Base-by-base conservation (phyloP, 1,140 invertebrate genomes). In the Bombyx mandarina region DNA sequence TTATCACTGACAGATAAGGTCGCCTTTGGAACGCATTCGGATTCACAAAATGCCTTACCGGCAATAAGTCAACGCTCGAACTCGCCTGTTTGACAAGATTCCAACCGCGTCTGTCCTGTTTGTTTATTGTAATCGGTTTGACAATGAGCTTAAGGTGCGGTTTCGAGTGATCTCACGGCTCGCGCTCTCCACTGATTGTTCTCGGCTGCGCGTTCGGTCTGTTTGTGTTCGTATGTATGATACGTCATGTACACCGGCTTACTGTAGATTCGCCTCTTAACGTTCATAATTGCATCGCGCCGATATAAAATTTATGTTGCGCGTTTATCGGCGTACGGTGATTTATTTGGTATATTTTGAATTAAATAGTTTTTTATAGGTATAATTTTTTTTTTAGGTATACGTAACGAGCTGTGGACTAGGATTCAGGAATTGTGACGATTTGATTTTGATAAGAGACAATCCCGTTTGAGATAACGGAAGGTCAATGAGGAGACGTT, bases 71-170 rank as follows among this genome's bases (percentile, higher is more conserved):
- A 85, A 87, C 83, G 83, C 79, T 85, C 82, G 83, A 85, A 84
- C 77, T 82, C 79, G 83, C 83, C 80, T 78, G 83, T 87, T 87
- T 84, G 83, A 87, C 83, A 85, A 83, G 83, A 87, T 87, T 87
- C 83, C 83, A 87, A 83, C 83, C 80, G 81, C 83, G 79, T 83
- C 82, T 85, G 83, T 79, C 80, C 81, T 85, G 83, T 87, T 85
- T 87, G 82, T 87, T 87, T 84, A 87, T 87, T 84, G 84, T 85
- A 87, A 86, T 86, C 82, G 82, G 82, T 86, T 86, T 86, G 82
- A 86, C 82, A 86, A 87, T 84, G 82, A 82, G 83, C 83, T 87
- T 87, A 87, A 87, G 83, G 83, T 87, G 84, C 82, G 84, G 82
- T 87, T 87, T 87, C 80, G 78, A 83, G 78, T 87, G 84, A 85